phyloP scores from a whole-genome alignment of 23 tunicate genomes.

The Clavelina lepadiformis region DNA sequence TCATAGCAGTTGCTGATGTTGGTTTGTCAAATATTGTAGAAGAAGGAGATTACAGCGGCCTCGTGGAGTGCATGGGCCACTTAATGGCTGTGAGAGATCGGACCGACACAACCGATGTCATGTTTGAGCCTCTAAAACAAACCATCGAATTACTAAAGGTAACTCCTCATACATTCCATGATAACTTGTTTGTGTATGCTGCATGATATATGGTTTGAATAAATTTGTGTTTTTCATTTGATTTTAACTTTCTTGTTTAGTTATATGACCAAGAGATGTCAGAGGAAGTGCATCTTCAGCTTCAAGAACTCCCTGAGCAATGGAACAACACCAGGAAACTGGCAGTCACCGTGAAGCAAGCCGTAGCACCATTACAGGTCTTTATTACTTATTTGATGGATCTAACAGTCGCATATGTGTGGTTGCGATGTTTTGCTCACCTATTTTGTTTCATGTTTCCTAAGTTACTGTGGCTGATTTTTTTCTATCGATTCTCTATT shows the following conservation, averaged over 20 bases:
- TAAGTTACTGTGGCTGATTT: too few relatives aligned
- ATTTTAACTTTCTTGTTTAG: conserved; percentile 19
- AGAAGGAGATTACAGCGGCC: conserved; percentile 94
- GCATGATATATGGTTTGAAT: too few relatives aligned
- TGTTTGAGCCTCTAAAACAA: conserved; percentile 95
- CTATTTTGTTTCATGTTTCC: too few relatives aligned
- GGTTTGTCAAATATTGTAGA: conserved; percentile 59
- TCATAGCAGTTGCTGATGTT: conserved; percentile 70
- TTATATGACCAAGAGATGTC: conserved; percentile 97
- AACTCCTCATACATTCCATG: too few relatives aligned
- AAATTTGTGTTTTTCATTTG: not conserved
- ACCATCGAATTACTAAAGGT: conserved; percentile 94
- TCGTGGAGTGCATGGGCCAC: conserved; percentile 91
- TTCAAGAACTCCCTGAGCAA: conserved; percentile 92
- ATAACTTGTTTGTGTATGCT: too few relatives aligned
- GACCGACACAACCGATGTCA: conserved; percentile 72
- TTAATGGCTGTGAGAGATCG: conserved; percentile 93
- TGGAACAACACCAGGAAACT: conserved; percentile 96
- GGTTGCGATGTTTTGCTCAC: too few relatives aligned
- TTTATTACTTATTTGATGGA: too few relatives aligned
- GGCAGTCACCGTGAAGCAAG: conserved; percentile 83
- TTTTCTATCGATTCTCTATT: too few relatives aligned
- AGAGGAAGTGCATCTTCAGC: conserved; percentile 81
- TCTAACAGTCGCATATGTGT: too few relatives aligned
- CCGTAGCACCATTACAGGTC: conserved; percentile 92